Base-by-base conservation (phyloP, 2,113 vertebrate genomes). In the Anolis sagrei region DNA sequence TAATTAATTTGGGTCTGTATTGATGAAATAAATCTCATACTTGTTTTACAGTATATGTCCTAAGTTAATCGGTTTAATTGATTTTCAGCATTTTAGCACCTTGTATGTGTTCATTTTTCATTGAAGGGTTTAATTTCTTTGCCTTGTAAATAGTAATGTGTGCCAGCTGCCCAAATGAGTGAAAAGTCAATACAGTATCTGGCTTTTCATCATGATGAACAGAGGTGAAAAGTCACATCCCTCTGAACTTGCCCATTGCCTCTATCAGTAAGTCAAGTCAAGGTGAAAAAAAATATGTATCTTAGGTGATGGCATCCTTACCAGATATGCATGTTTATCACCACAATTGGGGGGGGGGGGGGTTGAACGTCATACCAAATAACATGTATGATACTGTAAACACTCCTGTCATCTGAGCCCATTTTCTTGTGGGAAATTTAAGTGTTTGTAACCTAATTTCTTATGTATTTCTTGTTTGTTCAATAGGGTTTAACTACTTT, bases 131-230 rank as follows among this genome's bases (percentile, higher is more conserved):
- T 29, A 80, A 49, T 27, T 0, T 0, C 19, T 49, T 75, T 44
- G 0, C 7, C 64, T 0, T 0, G 68, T 29, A 2, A 77, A 51
- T 61, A 25, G 83, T 70, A 80, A 49, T 29, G 44, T 76, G 66
- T 88, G 72, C 34, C 36, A 1, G 25, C 1, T 0, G 1, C 18
- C 0, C 5, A 70, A 32, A 1, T 49, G 79, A 62, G 51, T 10
- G 29, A 29, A 54, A 36, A 84, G 23, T 87, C 87, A 81, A 83
- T 94, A 19, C 1, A 1, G 51, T 79, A 86, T 89, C 77, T 70
- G 48, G 25, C 32, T 83, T 74, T 93, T 93, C 81, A 88, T 91
- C 77, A 87, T 27, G 54, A 62, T 83, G 61, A 89, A 66, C n/a
- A 34, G 25, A 88, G 87, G 82, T 48, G 79, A 86, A 87, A 70